phyloP scores from a whole-genome alignment of 2,113 vertebrate species.

The Mionectes macconnelli region DNA sequence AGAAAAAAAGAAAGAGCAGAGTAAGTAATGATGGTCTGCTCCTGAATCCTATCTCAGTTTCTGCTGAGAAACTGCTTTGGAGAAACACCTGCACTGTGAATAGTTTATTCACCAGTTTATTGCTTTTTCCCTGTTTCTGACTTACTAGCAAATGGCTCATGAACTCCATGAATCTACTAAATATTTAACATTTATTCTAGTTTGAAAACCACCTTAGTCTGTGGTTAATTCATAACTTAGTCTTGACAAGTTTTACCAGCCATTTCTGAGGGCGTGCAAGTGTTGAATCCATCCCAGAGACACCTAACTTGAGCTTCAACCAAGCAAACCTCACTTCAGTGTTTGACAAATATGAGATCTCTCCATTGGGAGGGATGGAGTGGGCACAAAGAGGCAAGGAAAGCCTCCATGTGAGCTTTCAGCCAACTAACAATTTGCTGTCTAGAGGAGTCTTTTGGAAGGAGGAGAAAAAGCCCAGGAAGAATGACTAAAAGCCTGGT shows the following conservation, averaged over 20 bases:
- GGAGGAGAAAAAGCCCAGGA: neutral
- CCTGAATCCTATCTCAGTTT: neutral
- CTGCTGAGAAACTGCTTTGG: neutral
- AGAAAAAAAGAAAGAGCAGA: neutral
- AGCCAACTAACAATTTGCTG: neutral
- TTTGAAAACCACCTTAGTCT: neutral
- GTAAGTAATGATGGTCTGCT: neutral
- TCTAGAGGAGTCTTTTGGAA: neutral
- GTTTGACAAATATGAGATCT: neutral
- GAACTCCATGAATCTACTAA: neutral
- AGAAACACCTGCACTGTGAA: neutral
- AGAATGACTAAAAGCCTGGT: neutral
- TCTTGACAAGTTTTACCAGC: neutral
- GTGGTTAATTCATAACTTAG: neutral
- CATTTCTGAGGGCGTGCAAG: neutral
- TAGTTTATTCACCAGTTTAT: neutral
- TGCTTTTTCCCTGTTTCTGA: neutral
- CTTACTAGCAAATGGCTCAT: neutral
- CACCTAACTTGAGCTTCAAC: neutral
- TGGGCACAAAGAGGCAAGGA: rapidly evolving
- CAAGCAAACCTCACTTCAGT: neutral
- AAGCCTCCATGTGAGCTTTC: neutral
- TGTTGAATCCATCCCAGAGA: neutral
- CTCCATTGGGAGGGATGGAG: neutral
- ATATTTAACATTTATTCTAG: neutral